These are phyloP conservation scores for Eudemis profundana DNA, from an alignment of 2,888 invertebrate species.

Conservation along the genomic window DNA sequence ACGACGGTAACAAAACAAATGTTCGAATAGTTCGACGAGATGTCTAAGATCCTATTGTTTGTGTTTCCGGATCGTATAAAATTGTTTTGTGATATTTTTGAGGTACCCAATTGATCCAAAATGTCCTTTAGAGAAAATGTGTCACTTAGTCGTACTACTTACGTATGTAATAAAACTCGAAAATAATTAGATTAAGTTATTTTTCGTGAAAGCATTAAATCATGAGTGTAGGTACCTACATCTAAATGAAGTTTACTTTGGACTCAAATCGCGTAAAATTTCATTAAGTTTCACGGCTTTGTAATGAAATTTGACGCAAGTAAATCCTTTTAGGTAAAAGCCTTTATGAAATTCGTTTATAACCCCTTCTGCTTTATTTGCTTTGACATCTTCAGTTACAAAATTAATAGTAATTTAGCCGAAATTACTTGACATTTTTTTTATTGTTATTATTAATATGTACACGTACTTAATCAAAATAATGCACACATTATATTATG, in stretches of 20 bases:
- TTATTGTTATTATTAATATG: not conserved
- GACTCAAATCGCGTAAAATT: conserved; percentile 28
- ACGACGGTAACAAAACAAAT: conserved; percentile 27
- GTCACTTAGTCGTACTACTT: not conserved
- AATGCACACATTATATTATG: too few relatives aligned
- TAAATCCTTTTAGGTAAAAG: conserved; percentile 39
- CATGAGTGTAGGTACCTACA: not conserved
- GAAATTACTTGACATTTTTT: not conserved
- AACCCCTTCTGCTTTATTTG: conserved; percentile 41
- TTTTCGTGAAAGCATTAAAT: too few relatives aligned
- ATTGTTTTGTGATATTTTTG: not conserved
- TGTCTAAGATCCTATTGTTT: not conserved
- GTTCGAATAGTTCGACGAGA: conserved; percentile 17
- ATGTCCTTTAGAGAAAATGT: not conserved
- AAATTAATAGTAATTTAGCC: conserved; percentile 2
- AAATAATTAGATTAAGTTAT: too few relatives aligned
- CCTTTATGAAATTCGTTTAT: conserved; percentile 39
- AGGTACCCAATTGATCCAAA: not conserved
- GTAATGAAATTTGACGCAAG: conserved; percentile 43
- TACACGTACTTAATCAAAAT: too few relatives aligned
- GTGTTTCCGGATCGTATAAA: conserved; percentile 10
- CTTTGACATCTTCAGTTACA: conserved; percentile 25
- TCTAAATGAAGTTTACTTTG: conserved; percentile 5
- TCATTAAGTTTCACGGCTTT: conserved; percentile 36
- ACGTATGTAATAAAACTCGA: too few relatives aligned